These are phyloP conservation scores for Microtus pennsylvanicus DNA, from an alignment of 2,113 vertebrate genomes.

Conservation along the genomic window DNA sequence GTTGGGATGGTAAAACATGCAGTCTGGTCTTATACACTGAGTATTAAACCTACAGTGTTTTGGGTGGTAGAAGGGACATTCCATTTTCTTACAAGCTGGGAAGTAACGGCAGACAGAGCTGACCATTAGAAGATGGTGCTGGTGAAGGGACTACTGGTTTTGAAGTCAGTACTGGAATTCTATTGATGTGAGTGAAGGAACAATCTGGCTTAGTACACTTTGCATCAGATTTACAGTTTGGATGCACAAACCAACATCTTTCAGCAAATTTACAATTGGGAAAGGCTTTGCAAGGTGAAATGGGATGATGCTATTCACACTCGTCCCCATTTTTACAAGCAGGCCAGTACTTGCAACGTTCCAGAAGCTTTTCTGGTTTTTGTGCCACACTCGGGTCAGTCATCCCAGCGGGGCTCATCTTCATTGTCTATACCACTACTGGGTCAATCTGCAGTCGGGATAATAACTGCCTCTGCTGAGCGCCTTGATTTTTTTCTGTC, in stretches of 20 bases:
- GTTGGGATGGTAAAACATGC: slow-evolving; percentile 95
- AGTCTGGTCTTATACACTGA: slow-evolving; percentile 94
- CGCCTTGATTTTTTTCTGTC: no score
- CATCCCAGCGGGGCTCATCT: slow-evolving; percentile 80
- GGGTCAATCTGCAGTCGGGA: no score
- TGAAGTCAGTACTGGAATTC: slow-evolving; percentile 80
- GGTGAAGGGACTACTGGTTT: slow-evolving; percentile 85
- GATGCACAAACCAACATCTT: slow-evolving; percentile 98
- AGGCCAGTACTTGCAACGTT: slow-evolving; percentile 98
- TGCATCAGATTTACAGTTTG: slow-evolving; percentile 97
- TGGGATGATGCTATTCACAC: slow-evolving; percentile 95
- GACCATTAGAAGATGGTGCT: slow-evolving; percentile 79
- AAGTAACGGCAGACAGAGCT: slow-evolving; percentile 93
- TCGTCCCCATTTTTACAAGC: slow-evolving; percentile 96
- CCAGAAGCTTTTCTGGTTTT: slow-evolving; percentile 92
- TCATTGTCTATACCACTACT: no score
- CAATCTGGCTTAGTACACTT: slow-evolving; percentile 96
- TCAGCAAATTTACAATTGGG: slow-evolving; percentile 98
- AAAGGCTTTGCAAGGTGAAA: slow-evolving; percentile 95
- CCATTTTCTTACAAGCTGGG: slow-evolving; percentile 97
- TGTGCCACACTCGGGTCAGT: slow-evolving; percentile 82
- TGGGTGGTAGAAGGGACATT: slow-evolving; percentile 96
- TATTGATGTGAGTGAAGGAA: slow-evolving; percentile 95
- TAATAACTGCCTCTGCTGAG: no score
- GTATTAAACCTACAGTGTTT: slow-evolving; percentile 96